Evolutionary conservation across 2,888 invertebrate genomes (phyloP).

Genomic region (Agrochola lota): DNA sequence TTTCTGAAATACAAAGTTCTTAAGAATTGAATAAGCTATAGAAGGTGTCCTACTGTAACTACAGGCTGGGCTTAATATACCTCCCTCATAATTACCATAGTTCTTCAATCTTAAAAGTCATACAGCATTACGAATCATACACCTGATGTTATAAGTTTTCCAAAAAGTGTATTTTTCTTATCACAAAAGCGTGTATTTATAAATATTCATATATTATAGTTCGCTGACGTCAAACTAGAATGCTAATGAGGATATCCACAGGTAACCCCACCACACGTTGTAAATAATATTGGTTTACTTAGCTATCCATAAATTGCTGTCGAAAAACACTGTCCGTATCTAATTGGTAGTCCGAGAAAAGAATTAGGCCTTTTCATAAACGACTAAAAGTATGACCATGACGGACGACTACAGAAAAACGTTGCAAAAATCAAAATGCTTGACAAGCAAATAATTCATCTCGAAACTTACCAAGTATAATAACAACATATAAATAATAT

Average conservation of each 20-base stretch:
- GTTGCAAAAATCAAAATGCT: background rate
- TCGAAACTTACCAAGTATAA: background rate
- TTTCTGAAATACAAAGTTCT: background rate
- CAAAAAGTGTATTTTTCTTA: slow-evolving; percentile 11
- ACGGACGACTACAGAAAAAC: background rate
- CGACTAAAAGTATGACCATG: slow-evolving; percentile 1
- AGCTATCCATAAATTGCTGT: slow-evolving; percentile 12
- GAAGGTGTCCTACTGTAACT: too few species aligned
- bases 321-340: background rate
- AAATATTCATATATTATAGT: slow-evolving; percentile 32
- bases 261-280: background rate
- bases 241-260: slow-evolving; percentile 19
- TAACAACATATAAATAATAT: background rate
- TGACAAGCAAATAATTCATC: background rate
- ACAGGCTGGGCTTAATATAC: background rate
- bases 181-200: slow-evolving; percentile 14
- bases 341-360: slow-evolving; percentile 10
- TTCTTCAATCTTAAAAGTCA: slow-evolving; percentile 7
- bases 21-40: background rate
- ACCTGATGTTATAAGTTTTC: slow-evolving; percentile 2
- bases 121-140: slow-evolving; percentile 2
- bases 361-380: slow-evolving; percentile 15
- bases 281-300: slow-evolving; percentile 8
- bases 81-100: background rate
- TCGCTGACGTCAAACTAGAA: slow-evolving; percentile 36